Base-by-base conservation (phyloP, 2,797 vertebrate species). In the Zenarchopterus dispar region DNA sequence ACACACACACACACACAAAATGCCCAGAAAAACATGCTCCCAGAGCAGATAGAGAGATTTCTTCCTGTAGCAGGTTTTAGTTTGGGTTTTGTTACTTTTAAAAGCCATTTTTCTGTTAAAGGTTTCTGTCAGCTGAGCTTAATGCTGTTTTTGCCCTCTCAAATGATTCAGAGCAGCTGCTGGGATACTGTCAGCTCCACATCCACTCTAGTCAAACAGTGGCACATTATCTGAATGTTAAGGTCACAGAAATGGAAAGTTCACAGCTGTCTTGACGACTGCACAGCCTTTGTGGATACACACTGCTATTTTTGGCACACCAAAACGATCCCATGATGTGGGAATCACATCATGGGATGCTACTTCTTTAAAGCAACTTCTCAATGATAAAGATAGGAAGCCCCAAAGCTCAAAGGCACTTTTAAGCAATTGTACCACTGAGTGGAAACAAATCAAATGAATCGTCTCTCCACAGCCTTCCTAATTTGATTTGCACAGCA, bases 201-300 rank as follows among this genome's bases (percentile, higher is more conserved):
- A 73, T 60, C 72, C 58, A 16, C 56, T 76, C 57, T 46, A 19
- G 75, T 81, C 61, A 82, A 63, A 66, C 62, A 53, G 49, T n/a
- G n/a, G 28, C 51, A 63, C 75, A 75, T 81, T 53, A 76, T 80
- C 48, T 67, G 56, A 62, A 64, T 42, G 58, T 68, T 80, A 76
- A 75, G 73, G 62, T 75, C 73, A 79, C 58, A 61, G 19, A 70
- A 62, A 78, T 58, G 53, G 54, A 85, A 85, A 85, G 82, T 81
- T 78, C 68, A 81, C 56, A 65, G 70, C 80, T 84, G 75, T 76
- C 73, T 66, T 39, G 31, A 73, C 22, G 26, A 28, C 23, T 7
- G 21, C 10, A 8, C 23, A 26, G 44, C 0, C 28, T 48, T n/a
- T 23, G 3, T 44, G 9, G 43, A 39, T 16, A 28, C 44, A 51